Evolutionary conservation across 2,113 vertebrate genomes (phyloP).

Genomic region (Sisor rabdophorus): DNA sequence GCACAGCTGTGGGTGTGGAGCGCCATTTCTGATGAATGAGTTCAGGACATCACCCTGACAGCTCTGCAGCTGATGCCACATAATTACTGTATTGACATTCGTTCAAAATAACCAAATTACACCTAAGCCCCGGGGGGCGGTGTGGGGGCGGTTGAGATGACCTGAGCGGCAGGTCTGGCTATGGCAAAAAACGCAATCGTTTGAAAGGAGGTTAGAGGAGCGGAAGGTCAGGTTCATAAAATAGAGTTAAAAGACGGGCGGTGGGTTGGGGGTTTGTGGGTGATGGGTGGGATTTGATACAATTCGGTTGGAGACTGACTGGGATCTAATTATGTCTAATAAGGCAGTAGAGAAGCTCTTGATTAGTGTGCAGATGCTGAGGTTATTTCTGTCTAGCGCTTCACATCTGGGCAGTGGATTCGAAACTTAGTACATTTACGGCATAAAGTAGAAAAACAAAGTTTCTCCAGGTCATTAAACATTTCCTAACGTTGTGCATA

Average conservation of each 20-base stretch:
- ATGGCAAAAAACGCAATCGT: conserved; percentile 70
- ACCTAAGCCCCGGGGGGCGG: conserved; percentile 58
- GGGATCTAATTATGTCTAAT: conserved; percentile 51
- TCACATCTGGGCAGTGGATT: conserved; percentile 55
- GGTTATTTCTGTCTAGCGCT: conserved; percentile 41
- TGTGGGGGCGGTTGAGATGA: background rate
- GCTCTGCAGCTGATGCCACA: conserved; percentile 69
- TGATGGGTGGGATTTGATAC: background rate
- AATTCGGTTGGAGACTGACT: conserved; percentile 29
- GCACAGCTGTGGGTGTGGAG: background rate
- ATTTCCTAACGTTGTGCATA: too few relatives aligned
- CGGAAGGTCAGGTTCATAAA: background rate
- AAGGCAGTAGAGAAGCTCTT: conserved; percentile 50
- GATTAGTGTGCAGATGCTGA: conserved; percentile 52
- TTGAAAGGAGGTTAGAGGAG: conserved; percentile 39
- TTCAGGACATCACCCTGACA: conserved; percentile 66
- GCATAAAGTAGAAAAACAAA: conserved; percentile 37
- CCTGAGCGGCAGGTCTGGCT: conserved; percentile 62
- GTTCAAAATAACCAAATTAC: conserved; percentile 75
- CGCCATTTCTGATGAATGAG: conserved; percentile 64
- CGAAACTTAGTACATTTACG: conserved; percentile 49
- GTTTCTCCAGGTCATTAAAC: too few relatives aligned
- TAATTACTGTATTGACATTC: conserved; percentile 70
- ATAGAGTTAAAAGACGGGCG: conserved; percentile 40
- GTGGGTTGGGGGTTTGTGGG: background rate